Conservation (phyloP, 37 sponge, comb jelly and placozoan species). For the Halichondria panicea region DNA sequence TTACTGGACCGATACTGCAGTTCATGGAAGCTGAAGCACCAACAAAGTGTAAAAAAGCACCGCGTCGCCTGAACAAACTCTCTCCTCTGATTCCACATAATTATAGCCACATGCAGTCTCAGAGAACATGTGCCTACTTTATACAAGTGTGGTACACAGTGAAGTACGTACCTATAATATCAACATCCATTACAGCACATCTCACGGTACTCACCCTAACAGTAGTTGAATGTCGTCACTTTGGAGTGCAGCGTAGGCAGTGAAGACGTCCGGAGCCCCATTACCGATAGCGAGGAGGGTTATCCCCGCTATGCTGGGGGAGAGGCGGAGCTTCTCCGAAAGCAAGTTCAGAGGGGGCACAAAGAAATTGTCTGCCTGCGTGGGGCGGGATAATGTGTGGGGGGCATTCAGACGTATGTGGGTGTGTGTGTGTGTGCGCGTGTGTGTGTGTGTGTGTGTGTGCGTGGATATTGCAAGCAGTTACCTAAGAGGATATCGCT, state of each 20-base stretch:
- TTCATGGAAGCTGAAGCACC: no score
- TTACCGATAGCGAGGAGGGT: slow-evolving; percentile 86
- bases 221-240: slow-evolving; percentile 51
- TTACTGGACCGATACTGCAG: no score
- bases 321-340: slow-evolving; percentile 66
- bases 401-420: no score
- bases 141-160: background rate
- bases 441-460: background rate
- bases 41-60: background rate
- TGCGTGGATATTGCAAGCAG: no score
- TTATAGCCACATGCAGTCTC: background rate
- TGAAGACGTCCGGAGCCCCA: slow-evolving; percentile 89
- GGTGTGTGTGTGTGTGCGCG: no score
- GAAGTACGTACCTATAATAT: background rate
- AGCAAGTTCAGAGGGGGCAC: slow-evolving; percentile 81
- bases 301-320: slow-evolving; percentile 83
- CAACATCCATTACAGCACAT: background rate
- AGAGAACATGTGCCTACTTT: background rate
- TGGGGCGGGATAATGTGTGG: background rate
- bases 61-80: background rate
- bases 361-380: slow-evolving; percentile 84
- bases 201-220: slow-evolving; percentile 51
- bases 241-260: slow-evolving; percentile 73
- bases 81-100: background rate
- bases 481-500: background rate